These are phyloP conservation scores for Arnoldichthys spilopterus DNA, from an alignment of 2,797 vertebrate genomes.

Conservation along the genomic window DNA sequence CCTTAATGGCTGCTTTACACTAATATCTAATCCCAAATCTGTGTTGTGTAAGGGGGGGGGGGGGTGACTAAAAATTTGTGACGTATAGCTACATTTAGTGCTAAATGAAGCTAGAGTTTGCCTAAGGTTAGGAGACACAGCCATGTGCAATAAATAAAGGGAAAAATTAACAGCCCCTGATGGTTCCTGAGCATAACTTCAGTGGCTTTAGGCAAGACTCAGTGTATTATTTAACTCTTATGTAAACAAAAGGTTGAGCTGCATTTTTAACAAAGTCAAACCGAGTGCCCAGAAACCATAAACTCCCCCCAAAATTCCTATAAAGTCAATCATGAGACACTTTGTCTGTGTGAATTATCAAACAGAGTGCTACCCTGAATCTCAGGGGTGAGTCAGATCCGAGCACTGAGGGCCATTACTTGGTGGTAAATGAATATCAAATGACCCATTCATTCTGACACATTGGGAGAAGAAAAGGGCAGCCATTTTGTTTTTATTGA, in stretches of 20 bases:
- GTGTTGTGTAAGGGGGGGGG: conserved; percentile 52
- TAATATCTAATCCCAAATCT: conserved; percentile 71
- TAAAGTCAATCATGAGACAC: conserved; percentile 6
- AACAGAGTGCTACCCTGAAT: conserved; percentile 53
- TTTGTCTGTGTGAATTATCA: conserved; percentile 35
- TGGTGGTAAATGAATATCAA: conserved; percentile 70
- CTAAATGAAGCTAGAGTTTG: conserved; percentile 52
- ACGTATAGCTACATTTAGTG: conserved; percentile 60
- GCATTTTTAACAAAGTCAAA: conserved; percentile 54
- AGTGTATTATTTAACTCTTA: conserved; percentile 63
- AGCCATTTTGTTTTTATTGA: conserved; percentile 73
- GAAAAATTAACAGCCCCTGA: conserved; percentile 70
- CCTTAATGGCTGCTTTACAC: conserved; percentile 62
- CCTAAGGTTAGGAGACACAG: conserved; percentile 61
- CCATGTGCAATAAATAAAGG: conserved; percentile 61
- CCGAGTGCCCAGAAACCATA: conserved; percentile 31
- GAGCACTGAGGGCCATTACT: conserved; percentile 54
- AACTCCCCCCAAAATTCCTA: conserved; percentile 34
- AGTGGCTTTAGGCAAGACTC: conserved; percentile 51
- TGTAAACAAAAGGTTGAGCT: conserved; percentile 63
- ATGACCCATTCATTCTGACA: conserved; percentile 54
- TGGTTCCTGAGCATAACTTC: conserved; percentile 59
- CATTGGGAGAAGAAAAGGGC: conserved; percentile 59
- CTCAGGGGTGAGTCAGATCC: conserved; percentile 47
- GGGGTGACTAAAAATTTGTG: conserved; percentile 48